A percentile compares a stretch with the other conserved stretches of the same genome.
Evolutionary conservation across 2,797 vertebrate genomes (phyloP).

Genomic region (Sus cebifrons): DNA sequence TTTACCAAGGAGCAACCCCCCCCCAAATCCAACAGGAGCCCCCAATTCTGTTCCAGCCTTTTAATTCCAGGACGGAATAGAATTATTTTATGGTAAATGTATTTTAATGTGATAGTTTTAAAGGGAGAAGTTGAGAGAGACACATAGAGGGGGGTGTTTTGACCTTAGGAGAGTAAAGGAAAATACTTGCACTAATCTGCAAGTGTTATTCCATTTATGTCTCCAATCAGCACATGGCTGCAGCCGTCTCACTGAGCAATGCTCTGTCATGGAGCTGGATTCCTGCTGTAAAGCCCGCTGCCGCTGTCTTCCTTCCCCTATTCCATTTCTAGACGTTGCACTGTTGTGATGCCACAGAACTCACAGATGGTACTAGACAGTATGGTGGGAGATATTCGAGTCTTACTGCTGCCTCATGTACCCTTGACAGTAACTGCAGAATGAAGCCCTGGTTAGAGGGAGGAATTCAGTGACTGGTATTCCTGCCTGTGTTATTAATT

Average conservation of each 20-base stretch:
- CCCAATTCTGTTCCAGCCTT: background rate
- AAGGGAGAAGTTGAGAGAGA: background rate
- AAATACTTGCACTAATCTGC: background rate
- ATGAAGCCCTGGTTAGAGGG: background rate
- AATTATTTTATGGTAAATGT: background rate
- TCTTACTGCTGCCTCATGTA: background rate
- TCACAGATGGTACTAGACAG: background rate
- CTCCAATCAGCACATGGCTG: background rate
- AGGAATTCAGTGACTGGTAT: background rate
- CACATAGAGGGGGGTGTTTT: background rate
- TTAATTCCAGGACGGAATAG: slow-evolving; percentile 44
- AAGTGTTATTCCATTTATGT: background rate
- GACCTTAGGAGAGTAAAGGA: slow-evolving; percentile 11
- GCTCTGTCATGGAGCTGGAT: background rate
- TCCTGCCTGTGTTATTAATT: slow-evolving; percentile 47
- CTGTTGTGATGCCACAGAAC: background rate
- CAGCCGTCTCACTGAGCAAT: background rate
- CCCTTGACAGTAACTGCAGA: background rate
- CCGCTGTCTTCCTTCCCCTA: background rate
- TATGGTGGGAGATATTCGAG: background rate
- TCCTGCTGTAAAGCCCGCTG: background rate
- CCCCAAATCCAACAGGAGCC: background rate
- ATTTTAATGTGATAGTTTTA: slow-evolving; percentile 47
- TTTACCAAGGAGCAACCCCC: background rate
- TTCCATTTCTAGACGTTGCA: background rate